These are phyloP conservation scores for Muschampia plurimacula DNA, from an alignment of 2,888 invertebrate species.

Conservation along the genomic window DNA sequence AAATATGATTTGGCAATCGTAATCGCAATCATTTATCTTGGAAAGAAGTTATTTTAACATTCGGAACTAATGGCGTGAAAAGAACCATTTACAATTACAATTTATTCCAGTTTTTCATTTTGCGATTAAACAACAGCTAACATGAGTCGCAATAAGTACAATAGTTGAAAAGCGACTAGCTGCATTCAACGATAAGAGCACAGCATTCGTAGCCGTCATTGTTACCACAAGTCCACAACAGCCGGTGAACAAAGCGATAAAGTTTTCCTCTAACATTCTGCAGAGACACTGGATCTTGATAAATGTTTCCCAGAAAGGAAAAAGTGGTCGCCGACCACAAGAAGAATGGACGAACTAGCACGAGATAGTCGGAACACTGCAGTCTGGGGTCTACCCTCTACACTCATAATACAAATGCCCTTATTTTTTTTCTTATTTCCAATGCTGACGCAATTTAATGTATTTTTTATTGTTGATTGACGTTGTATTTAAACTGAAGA, in stretches of 20 bases:
- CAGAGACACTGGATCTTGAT: constrained; percentile 27
- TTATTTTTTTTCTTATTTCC: too few species aligned
- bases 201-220: constrained; percentile 14
- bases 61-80: too few species aligned
- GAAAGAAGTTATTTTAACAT: too few species aligned
- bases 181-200: neutral
- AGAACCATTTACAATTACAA: too few species aligned
- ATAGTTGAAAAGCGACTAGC: neutral
- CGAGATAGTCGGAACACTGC: constrained; percentile 1
- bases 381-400: neutral
- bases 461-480: too few species aligned
- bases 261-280: constrained; percentile 27
- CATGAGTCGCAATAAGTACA: too few species aligned
- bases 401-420: neutral
- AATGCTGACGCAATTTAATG: too few species aligned
- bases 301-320: constrained; percentile 34
- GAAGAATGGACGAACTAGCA: constrained; percentile 13
- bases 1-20: too few species aligned
- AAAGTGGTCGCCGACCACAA: constrained; percentile 19
- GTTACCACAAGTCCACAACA: constrained; percentile 1
- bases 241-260: constrained; percentile 16
- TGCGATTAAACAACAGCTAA: too few species aligned
- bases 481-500: too few species aligned
- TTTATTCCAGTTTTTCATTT: too few species aligned
- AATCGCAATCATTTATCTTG: too few species aligned